A percentile compares a stretch with the other conserved stretches of the same genome.
Evolutionary conservation across 2,113 vertebrate species (phyloP).

Genomic region (Haemorhous mexicanus): DNA sequence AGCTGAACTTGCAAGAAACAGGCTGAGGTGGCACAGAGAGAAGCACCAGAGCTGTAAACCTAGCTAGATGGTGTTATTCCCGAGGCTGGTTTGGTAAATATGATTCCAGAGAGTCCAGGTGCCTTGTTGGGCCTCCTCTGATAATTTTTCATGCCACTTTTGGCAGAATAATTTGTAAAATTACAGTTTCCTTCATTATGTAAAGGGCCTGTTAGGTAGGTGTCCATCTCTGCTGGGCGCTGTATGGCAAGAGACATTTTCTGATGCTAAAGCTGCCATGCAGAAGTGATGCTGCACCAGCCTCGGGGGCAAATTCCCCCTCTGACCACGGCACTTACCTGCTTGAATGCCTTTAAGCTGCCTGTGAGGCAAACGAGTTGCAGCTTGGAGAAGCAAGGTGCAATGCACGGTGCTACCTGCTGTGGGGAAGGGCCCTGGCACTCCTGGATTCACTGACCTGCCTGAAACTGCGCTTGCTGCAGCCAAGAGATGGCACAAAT

Average conservation of each 20-base stretch:
- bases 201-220: background rate
- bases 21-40: background rate
- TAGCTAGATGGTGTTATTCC: background rate
- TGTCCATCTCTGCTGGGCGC: background rate
- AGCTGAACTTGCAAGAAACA: background rate
- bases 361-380: background rate
- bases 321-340: background rate
- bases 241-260: background rate
- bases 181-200: background rate
- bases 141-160: background rate
- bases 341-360: background rate
- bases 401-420: fast-evolving
- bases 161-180: background rate
- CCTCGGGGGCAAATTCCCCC: background rate
- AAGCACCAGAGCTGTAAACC: background rate
- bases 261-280: background rate
- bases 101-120: background rate
- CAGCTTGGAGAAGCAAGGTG: background rate
- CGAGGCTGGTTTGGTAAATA: background rate
- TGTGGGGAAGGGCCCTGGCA: background rate
- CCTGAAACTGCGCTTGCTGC: background rate
- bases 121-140: background rate
- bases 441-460: fast-evolving
- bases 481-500: background rate
- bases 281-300: background rate